Evolutionary conservation across 2,113 vertebrate species (phyloP).

Genomic region (Trichomycterus rosablanca): DNA sequence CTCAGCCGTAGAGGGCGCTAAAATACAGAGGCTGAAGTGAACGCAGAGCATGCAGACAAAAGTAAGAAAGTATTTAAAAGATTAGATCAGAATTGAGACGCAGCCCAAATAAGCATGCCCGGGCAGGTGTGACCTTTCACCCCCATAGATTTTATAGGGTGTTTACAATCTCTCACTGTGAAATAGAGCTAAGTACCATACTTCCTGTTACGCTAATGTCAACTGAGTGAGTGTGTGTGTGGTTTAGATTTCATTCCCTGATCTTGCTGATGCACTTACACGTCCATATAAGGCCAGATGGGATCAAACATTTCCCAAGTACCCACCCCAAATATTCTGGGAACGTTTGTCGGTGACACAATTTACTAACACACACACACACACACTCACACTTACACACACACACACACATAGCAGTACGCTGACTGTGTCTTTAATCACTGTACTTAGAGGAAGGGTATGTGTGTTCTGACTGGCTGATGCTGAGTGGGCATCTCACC

Average conservation of each 20-base stretch:
- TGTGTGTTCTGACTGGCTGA: neutral
- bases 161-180: neutral
- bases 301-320: constrained; percentile 54
- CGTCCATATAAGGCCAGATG: constrained; percentile 59
- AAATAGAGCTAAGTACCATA: neutral
- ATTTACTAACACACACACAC: constrained; percentile 27
- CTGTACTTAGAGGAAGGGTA: neutral
- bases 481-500: constrained; percentile 79
- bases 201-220: neutral
- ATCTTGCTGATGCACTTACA: constrained; percentile 20
- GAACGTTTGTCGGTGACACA: constrained; percentile 45
- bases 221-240: constrained; percentile 17
- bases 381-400: constrained; percentile 16
- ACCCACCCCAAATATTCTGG: constrained; percentile 44
- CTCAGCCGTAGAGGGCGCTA: too few relatives aligned
- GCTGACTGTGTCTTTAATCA: neutral
- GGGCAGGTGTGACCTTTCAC: neutral
- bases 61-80: neutral
- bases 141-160: neutral
- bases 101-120: constrained; percentile 5
- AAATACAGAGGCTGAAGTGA: constrained; percentile 1
- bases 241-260: constrained; percentile 32
- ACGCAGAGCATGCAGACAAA: constrained; percentile 16
- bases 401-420: neutral
- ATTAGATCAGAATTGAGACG: constrained; percentile 5